Evolutionary conservation across 2,797 vertebrate species (phyloP).

Genomic region (Acropternis orthonyx): DNA sequence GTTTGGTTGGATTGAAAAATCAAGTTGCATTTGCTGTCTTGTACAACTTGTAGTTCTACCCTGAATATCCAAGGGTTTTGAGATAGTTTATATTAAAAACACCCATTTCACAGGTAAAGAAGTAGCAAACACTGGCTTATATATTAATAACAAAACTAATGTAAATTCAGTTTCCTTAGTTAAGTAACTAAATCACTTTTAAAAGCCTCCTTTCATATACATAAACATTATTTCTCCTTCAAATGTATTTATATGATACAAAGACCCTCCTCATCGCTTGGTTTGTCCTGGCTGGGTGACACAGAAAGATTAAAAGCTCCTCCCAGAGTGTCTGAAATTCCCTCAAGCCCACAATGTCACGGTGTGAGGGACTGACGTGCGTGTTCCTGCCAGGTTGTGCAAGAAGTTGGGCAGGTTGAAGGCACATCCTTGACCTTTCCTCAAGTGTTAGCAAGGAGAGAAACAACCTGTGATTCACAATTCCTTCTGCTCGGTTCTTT

Average conservation of each 20-base stretch:
- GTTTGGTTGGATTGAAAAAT: background rate
- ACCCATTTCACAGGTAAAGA: background rate
- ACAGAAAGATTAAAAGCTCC: background rate
- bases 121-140: background rate
- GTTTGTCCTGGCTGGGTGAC: background rate
- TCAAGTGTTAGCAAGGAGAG: constrained; percentile 3
- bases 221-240: background rate
- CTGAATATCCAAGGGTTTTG: background rate
- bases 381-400: constrained; percentile 12
- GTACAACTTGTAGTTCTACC: background rate
- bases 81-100: background rate
- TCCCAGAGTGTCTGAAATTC: background rate
- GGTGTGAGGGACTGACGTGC: background rate
- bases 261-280: background rate
- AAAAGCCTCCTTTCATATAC: background rate
- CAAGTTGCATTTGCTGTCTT: background rate
- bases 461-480: constrained; percentile 27
- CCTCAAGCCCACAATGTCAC: background rate
- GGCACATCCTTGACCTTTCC: constrained; percentile 41
- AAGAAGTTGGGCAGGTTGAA: constrained; percentile 22
- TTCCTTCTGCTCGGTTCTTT: constrained; percentile 12
- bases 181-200: background rate
- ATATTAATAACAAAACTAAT: background rate
- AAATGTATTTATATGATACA: background rate
- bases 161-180: background rate